Evolutionary conservation across 2,113 vertebrate species (phyloP).

Genomic region (Planiliza haematocheilus): DNA sequence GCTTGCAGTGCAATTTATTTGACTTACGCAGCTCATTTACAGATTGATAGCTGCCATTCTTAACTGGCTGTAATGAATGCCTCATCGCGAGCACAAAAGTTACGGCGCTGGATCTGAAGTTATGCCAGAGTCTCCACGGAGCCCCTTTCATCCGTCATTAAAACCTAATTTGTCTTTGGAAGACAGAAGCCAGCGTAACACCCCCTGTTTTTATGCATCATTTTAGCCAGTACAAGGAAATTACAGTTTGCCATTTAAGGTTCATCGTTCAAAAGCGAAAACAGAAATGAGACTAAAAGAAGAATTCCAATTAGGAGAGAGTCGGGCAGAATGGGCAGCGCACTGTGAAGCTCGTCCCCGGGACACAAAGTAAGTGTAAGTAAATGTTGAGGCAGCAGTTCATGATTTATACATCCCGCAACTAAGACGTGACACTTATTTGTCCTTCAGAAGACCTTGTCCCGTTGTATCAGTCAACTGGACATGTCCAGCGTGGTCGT

Average conservation of each 20-base stretch:
- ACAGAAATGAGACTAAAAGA: slow-evolving; percentile 35
- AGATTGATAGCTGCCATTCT: slow-evolving; percentile 81
- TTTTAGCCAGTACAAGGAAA: slow-evolving; percentile 65
- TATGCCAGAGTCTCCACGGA: slow-evolving; percentile 45
- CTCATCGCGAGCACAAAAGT: slow-evolving; percentile 67
- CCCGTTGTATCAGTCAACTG: slow-evolving; percentile 42
- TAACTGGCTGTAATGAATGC: slow-evolving; percentile 76
- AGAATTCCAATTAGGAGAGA: slow-evolving; percentile 31
- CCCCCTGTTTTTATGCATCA: slow-evolving; percentile 56
- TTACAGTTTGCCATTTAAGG: slow-evolving; percentile 54
- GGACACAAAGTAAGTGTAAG: slow-evolving; percentile 25
- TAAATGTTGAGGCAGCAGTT: slow-evolving; percentile 35
- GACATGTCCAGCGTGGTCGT: slow-evolving; percentile 47
- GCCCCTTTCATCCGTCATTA: slow-evolving; percentile 75
- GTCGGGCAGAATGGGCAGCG: slow-evolving; percentile 3
- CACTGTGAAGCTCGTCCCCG: slow-evolving; percentile 22
- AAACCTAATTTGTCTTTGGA: slow-evolving; percentile 69
- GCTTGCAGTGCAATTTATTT: slow-evolving; percentile 66
- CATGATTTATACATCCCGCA: slow-evolving; percentile 20
- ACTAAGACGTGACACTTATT: slow-evolving; percentile 27
- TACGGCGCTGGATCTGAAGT: slow-evolving; percentile 56
- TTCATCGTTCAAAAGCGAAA: slow-evolving; percentile 59
- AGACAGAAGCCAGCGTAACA: slow-evolving; percentile 47
- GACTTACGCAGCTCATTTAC: slow-evolving; percentile 74
- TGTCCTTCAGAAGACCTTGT: slow-evolving; percentile 64